Conservation (phyloP, 2,113 vertebrate genomes). For the Cacatua alba region DNA sequence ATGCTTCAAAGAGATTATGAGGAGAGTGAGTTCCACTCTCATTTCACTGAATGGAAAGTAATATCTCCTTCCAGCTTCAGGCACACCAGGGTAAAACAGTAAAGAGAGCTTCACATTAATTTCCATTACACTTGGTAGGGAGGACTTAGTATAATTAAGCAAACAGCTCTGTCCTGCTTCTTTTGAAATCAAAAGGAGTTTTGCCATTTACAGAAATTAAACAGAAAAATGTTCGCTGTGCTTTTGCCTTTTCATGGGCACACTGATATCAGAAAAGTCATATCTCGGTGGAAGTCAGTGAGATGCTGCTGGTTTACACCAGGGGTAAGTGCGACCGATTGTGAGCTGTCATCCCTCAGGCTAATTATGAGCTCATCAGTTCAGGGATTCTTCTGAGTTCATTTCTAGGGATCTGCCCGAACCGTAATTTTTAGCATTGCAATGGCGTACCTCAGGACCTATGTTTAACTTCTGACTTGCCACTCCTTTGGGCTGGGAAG, state of each 20-base stretch:
- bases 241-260: neutral
- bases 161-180: neutral
- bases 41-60: neutral
- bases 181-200: neutral
- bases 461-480: slow-evolving; percentile 8
- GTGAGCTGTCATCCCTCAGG: neutral
- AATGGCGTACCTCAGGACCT: neutral
- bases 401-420: neutral
- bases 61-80: neutral
- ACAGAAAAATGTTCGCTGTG: neutral
- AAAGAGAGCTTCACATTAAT: neutral
- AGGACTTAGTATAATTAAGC: neutral
- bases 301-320: neutral
- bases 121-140: neutral
- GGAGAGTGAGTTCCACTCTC: neutral
- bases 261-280: neutral
- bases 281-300: rapidly evolving
- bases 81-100: neutral
- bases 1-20: neutral
- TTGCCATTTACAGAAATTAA: neutral
- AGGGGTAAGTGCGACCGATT: rapidly evolving
- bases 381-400: slow-evolving; percentile 23
- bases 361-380: neutral
- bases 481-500: slow-evolving; percentile 26
- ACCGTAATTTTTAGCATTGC: neutral